Conservation (phyloP, 1,140 invertebrate species). For the Panagrolaimus sp. region DNA sequence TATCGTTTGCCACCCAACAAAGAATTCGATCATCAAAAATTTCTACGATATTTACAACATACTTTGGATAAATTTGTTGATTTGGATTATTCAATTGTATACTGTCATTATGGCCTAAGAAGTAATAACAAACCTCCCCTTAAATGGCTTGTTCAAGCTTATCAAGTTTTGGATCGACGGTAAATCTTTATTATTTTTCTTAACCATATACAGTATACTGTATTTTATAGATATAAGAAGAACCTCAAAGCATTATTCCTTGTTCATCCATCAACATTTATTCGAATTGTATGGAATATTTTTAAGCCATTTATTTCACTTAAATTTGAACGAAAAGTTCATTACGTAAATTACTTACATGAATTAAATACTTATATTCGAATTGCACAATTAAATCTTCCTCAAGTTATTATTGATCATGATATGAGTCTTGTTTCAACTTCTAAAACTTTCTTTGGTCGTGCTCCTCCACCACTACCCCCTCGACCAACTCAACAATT, state of each 20-base stretch:
- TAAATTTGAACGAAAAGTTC: conserved; percentile 64
- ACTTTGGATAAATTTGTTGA: conserved; percentile 96
- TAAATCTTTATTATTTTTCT: conserved; percentile 61
- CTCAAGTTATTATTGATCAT: conserved; percentile 62
- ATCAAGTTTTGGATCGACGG: conserved; percentile 92
- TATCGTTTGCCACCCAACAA: conserved; percentile 59
- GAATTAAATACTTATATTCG: conserved; percentile 62
- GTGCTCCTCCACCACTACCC: conserved; percentile 33
- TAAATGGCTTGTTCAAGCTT: conserved; percentile 93
- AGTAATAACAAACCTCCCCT: conserved; percentile 93
- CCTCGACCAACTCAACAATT: conserved; percentile 63
- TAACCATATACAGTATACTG: conserved; percentile 41
- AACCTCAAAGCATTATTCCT: conserved; percentile 95
- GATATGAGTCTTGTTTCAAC: conserved; percentile 30
- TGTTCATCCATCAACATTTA: conserved; percentile 95
- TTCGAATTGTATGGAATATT: conserved; percentile 88
- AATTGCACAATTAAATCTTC: conserved; percentile 62
- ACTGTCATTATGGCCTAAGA: conserved; percentile 84
- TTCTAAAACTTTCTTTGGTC: conserved; percentile 4
- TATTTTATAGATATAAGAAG: conserved; percentile 82
- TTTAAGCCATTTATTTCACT: conserved; percentile 71
- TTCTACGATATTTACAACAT: conserved; percentile 47
- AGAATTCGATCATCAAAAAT: conserved; percentile 54
- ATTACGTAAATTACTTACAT: conserved; percentile 63
- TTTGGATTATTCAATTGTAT: conserved; percentile 83